Evolutionary conservation across 1,140 invertebrate species (phyloP), one percentile per base, ranked within the genome.

Genomic region (Pachypeltis micranthus): DNA sequence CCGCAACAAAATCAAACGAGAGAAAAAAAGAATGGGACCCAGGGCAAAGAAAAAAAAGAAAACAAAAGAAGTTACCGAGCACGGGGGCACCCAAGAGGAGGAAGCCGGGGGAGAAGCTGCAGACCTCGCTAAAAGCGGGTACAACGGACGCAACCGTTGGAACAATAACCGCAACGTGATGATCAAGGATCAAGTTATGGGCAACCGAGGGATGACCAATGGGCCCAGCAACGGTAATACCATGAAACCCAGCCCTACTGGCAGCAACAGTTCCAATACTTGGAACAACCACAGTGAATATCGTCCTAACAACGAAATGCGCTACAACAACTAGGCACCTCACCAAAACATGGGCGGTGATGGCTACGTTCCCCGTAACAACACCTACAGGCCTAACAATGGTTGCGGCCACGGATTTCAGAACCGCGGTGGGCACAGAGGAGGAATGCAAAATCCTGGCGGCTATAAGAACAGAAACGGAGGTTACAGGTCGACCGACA

Each of bases 401-500:
- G 68, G 7, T 21, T 10, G 44, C n/a, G 70, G 72, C 27, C 69
- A 72, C 2, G 39, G 21, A 3, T 59, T 44, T 19, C 63, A 60
- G 57, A 59, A 64, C 19, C 58, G 59, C 19, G 61, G 31, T 29
- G 23, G 39, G 21, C 7, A 70, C 70, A 12, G 59, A 67, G 0
- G 64, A 72, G 27, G 61, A 67, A 2, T 27, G n/a, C 44, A 55
- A 7, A 72, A 76, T 0, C 74, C 73, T 31, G 74, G 71, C 44
- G 69, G 70, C 2, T 76, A 76, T 39, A 21, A 54, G 44, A 62
- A 62, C 28, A 60, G 59, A 26, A 64, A 63, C 31, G 56, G 62
- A 2, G 59, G 60, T 16, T 27, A 74, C 73, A 57, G 71, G 73
- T 66, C 68, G 21, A 69, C 67, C 10, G 69, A 64, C 59, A 64